Evolutionary conservation across 2,113 vertebrate species (phyloP).

Genomic region (Polypterus senegalus): DNA sequence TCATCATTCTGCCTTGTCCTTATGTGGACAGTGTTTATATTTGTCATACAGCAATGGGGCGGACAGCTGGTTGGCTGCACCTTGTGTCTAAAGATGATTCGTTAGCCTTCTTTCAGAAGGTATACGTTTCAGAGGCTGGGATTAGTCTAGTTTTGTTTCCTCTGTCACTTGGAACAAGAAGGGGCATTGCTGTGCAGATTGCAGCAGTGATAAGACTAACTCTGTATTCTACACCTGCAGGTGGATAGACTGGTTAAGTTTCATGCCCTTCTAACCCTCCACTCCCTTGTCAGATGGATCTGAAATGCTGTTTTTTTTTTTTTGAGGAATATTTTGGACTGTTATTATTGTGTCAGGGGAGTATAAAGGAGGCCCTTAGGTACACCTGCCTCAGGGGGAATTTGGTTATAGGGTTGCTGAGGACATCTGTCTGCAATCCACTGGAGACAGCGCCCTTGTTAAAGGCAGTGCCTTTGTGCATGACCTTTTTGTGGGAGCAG

Average conservation of each 20-base stretch:
- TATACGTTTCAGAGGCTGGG: conserved; percentile 15
- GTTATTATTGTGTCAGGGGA: background rate
- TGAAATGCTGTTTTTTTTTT: background rate
- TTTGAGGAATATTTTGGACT: background rate
- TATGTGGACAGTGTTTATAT: conserved; percentile 4
- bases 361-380: no score
- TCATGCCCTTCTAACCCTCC: background rate
- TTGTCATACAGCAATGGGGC: conserved; percentile 8
- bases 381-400: no score
- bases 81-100: conserved; percentile 18
- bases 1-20: conserved; percentile 15
- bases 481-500: no score
- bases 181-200: conserved; percentile 2
- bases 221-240: background rate
- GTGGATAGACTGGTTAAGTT: conserved; percentile 12
- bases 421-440: no score
- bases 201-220: conserved; percentile 7
- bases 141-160: conserved; percentile 16
- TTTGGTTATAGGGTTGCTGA: no score
- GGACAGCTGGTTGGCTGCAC: conserved; percentile 18
- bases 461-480: no score
- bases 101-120: conserved; percentile 9
- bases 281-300: background rate
- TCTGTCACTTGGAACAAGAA: conserved; percentile 8
- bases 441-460: no score